A percentile compares a stretch with the other conserved stretches of the same genome.
Evolutionary conservation across 2,113 vertebrate species (phyloP).

Genomic region (Toxostoma redivivum): DNA sequence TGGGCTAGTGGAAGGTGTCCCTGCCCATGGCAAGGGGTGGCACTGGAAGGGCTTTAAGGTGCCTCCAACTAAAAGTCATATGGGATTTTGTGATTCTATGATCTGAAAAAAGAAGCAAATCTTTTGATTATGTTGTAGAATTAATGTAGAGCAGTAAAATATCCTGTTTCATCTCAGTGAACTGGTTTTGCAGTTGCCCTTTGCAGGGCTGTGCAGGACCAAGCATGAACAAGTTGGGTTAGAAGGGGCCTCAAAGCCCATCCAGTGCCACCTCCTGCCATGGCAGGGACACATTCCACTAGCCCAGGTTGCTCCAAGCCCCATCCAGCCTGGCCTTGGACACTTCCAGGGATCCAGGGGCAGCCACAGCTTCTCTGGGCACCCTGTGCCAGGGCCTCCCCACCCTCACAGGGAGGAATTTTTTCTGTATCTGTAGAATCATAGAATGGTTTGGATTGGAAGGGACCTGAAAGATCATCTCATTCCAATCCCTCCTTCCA

Average conservation of each 20-base stretch:
- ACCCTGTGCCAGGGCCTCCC: not conserved
- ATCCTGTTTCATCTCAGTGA: not conserved
- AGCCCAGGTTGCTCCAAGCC: accelerated
- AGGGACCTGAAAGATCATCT: not conserved
- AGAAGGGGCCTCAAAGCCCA: not conserved
- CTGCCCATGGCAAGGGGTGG: not conserved
- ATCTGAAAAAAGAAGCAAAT: not conserved
- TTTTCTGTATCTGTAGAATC: not conserved
- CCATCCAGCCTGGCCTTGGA: accelerated
- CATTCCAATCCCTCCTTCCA: not conserved
- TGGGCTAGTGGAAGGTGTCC: accelerated
- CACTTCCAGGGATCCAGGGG: not conserved
- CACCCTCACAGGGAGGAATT: not conserved
- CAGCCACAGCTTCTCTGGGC: not conserved
- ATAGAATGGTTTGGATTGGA: not conserved
- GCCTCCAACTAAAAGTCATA: not conserved
- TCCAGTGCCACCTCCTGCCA: not conserved
- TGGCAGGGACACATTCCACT: not conserved
- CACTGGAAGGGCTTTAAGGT: accelerated
- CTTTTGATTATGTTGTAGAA: not conserved
- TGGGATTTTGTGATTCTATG: not conserved
- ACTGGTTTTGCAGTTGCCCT: accelerated
- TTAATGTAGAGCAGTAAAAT: not conserved
- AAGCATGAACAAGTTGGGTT: not conserved
- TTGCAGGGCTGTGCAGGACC: not conserved